Evolutionary conservation across 2,113 vertebrate genomes (phyloP).

Genomic region (Erinaceus europaeus): DNA sequence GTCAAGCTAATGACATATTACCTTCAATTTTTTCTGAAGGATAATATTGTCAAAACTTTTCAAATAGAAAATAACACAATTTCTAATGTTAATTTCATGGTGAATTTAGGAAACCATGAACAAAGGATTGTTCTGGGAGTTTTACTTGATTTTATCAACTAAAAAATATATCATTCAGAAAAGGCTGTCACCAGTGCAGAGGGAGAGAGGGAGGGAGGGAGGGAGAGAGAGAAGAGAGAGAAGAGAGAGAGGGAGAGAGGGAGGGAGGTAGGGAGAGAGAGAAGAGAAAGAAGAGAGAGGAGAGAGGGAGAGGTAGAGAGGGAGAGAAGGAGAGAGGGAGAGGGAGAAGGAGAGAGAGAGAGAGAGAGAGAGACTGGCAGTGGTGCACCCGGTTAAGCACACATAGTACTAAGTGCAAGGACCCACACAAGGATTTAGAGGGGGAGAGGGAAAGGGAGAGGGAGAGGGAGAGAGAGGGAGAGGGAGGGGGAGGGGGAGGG

Average conservation of each 20-base stretch:
- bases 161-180: constrained; percentile 63
- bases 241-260: neutral
- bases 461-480: too few relatives aligned
- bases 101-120: constrained; percentile 58
- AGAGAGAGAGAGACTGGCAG: too few relatives aligned
- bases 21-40: neutral
- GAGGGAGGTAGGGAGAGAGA: constrained; percentile 26
- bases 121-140: constrained; percentile 18
- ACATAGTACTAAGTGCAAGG: too few relatives aligned
- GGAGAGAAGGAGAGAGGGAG: too few relatives aligned
- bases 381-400: too few relatives aligned
- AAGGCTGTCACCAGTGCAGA: constrained; percentile 48
- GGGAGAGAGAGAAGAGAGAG: too few relatives aligned
- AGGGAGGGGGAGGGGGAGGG: constrained; percentile 37
- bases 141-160: constrained; percentile 59
- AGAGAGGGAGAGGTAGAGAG: constrained; percentile 24
- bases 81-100: constrained; percentile 30
- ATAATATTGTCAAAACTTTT: constrained; percentile 39
- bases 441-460: too few relatives aligned
- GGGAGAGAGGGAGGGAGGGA: constrained; percentile 48
- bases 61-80: neutral
- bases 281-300: neutral
- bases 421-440: too few relatives aligned
- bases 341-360: too few relatives aligned
- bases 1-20: neutral